Evolutionary conservation across 2,113 vertebrate genomes (phyloP).

Genomic region (Sinocyclocheilus grahami): DNA sequence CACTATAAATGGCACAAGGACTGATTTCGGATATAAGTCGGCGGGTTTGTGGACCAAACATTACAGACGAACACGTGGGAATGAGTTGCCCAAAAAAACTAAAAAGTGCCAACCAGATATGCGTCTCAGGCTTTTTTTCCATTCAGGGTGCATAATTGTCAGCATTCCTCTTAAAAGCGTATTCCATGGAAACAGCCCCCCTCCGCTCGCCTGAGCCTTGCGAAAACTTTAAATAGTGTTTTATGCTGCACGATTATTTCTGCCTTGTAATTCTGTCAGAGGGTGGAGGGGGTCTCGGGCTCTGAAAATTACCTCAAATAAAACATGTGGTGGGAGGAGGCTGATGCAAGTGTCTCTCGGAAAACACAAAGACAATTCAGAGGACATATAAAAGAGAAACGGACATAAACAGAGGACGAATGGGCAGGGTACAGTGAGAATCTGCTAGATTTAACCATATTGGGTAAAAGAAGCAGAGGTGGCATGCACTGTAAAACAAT

Average conservation of each 20-base stretch:
- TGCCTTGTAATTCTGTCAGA: constrained; percentile 55
- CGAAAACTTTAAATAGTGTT: constrained; percentile 53
- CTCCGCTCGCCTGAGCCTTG: constrained; percentile 22
- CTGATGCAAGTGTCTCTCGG: constrained; percentile 34
- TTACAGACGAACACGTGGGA: constrained; percentile 9
- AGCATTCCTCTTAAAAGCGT: constrained; percentile 54
- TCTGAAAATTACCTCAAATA: constrained; percentile 53
- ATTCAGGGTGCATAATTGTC: constrained; percentile 49
- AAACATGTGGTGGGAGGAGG: constrained; percentile 40
- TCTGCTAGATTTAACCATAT: constrained; percentile 1
- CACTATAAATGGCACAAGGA: neutral
- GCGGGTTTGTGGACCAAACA: neutral
- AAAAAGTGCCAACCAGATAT: constrained; percentile 22
- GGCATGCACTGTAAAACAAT: neutral
- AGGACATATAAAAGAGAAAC: constrained; percentile 25
- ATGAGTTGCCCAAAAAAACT: neutral
- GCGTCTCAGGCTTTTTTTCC: constrained; percentile 6
- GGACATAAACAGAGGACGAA: neutral
- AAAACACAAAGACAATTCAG: constrained; percentile 24
- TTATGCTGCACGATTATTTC: constrained; percentile 47
- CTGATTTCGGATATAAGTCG: neutral
- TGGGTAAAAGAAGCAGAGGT: neutral
- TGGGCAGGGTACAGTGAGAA: neutral
- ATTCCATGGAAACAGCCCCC: constrained; percentile 48
- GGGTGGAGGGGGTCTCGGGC: constrained; percentile 50